Percentiles rank a stretch among this genome's conserved stretches.
Evolutionary conservation across 2,113 vertebrate genomes (phyloP).

Genomic region (Pycnonotus jocosus): DNA sequence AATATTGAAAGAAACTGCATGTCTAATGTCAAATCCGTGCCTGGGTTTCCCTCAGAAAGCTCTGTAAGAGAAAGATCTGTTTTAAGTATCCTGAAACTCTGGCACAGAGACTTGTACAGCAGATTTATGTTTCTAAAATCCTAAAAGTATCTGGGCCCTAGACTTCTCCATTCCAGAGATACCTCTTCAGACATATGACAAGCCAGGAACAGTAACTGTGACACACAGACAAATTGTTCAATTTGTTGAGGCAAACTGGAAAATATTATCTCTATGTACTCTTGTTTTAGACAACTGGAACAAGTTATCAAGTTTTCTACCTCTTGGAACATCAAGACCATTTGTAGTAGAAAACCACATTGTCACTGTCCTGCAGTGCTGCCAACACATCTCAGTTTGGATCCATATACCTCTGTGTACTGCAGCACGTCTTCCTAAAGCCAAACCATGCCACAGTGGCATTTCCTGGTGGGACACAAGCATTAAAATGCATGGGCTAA

Average conservation of each 20-base stretch:
- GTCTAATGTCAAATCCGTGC: not conserved
- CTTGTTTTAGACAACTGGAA: not conserved
- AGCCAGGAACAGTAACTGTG: not conserved
- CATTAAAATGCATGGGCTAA: not conserved
- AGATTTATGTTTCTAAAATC: not conserved
- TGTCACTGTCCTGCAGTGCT: not conserved
- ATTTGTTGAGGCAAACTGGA: not conserved
- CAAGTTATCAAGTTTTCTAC: not conserved
- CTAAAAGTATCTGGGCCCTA: not conserved
- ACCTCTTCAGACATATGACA: not conserved
- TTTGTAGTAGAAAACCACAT: not conserved
- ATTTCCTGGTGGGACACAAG: not conserved
- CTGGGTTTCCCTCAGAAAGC: not conserved
- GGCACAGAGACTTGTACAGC: not conserved
- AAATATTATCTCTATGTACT: not conserved
- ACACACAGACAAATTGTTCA: not conserved
- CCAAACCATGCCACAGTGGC: fast-evolving
- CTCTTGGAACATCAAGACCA: not conserved
- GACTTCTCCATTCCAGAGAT: not conserved
- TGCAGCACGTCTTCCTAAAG: not conserved
- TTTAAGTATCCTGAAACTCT: not conserved
- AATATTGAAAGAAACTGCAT: not conserved
- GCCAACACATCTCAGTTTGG: not conserved
- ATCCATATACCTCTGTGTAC: not conserved
- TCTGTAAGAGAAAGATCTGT: not conserved